Conservation (phyloP, 2,888 invertebrate genomes). For the Phortica okadai region DNA sequence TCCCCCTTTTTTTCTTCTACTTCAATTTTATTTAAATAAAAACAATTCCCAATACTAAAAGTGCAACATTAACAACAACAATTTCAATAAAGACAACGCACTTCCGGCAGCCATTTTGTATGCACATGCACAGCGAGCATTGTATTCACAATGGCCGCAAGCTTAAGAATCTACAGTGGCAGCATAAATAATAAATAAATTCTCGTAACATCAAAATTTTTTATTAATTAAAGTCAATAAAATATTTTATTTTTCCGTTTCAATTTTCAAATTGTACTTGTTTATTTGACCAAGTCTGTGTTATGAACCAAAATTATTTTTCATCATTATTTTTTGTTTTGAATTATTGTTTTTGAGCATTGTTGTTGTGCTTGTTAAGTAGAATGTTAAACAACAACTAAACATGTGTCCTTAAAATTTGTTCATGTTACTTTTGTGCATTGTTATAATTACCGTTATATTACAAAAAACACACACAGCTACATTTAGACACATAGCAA, state of each 20-base stretch:
- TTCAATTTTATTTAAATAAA: conserved; percentile 5
- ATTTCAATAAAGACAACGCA: conserved; percentile 11
- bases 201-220: too few relatives aligned
- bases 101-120: conserved; percentile 16
- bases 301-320: background rate
- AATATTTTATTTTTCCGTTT: background rate
- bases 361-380: background rate
- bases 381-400: conserved; percentile 13
- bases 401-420: background rate
- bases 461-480: conserved; percentile 30
- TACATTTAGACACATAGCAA: background rate
- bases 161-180: background rate
- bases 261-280: background rate
- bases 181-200: background rate
- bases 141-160: background rate
- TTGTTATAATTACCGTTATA: conserved; percentile 35
- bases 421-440: background rate
- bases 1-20: background rate
- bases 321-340: background rate
- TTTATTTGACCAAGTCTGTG: background rate
- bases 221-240: background rate
- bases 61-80: conserved; percentile 6
- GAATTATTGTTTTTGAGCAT: background rate
- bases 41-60: background rate
- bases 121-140: background rate